phyloP scores from a whole-genome alignment of 2,888 invertebrate genomes.

The Mesoligia furuncula region DNA sequence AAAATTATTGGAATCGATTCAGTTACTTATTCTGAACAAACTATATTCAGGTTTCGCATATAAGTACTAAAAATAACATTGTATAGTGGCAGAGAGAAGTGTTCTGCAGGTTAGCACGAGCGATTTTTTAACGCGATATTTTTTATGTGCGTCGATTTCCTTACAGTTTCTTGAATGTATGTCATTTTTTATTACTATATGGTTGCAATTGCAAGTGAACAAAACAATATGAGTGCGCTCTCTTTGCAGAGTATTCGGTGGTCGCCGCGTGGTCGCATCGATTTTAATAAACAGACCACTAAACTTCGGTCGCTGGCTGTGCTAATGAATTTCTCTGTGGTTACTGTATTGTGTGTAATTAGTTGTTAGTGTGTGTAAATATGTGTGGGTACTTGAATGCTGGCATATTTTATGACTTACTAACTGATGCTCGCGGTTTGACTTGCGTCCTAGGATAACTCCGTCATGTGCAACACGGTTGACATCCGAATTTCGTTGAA shows the following conservation, averaged over 20 bases:
- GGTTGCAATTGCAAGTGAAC: conserved; percentile 8
- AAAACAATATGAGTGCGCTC: conserved; percentile 24
- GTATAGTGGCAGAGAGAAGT: neutral
- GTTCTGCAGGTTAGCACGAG: neutral
- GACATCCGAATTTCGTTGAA: neutral
- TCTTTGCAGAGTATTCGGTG: conserved; percentile 25
- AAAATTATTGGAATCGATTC: too few relatives aligned
- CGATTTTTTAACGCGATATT: neutral
- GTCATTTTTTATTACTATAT: neutral
- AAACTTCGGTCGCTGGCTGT: conserved; percentile 49
- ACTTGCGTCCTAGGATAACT: neutral
- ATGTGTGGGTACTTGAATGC: conserved; percentile 3
- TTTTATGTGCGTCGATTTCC: too few relatives aligned
- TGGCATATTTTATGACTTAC: conserved; percentile 22
- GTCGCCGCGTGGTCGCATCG: conserved; percentile 59
- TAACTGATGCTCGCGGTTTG: neutral
- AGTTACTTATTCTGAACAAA: too few relatives aligned
- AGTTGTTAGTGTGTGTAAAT: conserved; percentile 42
- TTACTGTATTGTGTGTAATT: conserved; percentile 45
- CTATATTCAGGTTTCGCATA: too few relatives aligned
- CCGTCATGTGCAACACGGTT: neutral
- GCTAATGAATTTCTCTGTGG: conserved; percentile 67
- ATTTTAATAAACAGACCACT: conserved; percentile 66
- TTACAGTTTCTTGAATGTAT: neutral
- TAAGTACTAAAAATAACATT: too few relatives aligned